These are phyloP conservation scores for Eupithecia tripunctaria DNA, from an alignment of 2,888 invertebrate genomes.

Conservation along the genomic window DNA sequence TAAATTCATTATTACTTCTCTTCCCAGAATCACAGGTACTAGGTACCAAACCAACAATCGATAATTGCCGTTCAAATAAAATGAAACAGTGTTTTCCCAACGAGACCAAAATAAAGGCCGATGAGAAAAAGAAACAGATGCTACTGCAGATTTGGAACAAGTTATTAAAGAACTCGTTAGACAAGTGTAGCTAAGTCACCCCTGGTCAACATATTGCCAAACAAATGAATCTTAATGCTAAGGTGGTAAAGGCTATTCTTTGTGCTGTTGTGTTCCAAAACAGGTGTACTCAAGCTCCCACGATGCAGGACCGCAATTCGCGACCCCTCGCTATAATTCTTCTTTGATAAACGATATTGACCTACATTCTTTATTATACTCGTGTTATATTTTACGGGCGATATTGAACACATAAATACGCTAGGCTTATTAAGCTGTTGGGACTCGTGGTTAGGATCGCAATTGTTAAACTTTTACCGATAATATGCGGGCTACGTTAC, in stretches of 20 bases:
- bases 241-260: conserved; percentile 36
- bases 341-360: conserved; percentile 49
- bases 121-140: conserved; percentile 41
- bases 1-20: background rate
- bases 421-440: conserved; percentile 43
- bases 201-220: conserved; percentile 22
- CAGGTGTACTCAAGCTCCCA: conserved; percentile 59
- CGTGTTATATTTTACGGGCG: conserved; percentile 42
- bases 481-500: background rate
- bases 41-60: too few species aligned
- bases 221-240: conserved; percentile 27
- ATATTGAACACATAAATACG: conserved; percentile 49
- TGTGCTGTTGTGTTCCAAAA: conserved; percentile 41
- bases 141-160: conserved; percentile 31
- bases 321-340: conserved; percentile 50
- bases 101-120: background rate
- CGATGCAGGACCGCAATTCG: conserved; percentile 57
- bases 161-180: conserved; percentile 38
- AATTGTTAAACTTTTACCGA: conserved; percentile 12
- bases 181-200: conserved; percentile 43
- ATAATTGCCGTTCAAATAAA: background rate
- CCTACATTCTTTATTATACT: conserved; percentile 47
- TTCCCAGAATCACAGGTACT: background rate
- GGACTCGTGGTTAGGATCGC: conserved; percentile 28
- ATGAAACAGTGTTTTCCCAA: conserved; percentile 9